Evolutionary conservation across 1,140 invertebrate species (phyloP), one percentile per base, ranked within the genome.

Genomic region (Polypedilum vanderplanki): DNA sequence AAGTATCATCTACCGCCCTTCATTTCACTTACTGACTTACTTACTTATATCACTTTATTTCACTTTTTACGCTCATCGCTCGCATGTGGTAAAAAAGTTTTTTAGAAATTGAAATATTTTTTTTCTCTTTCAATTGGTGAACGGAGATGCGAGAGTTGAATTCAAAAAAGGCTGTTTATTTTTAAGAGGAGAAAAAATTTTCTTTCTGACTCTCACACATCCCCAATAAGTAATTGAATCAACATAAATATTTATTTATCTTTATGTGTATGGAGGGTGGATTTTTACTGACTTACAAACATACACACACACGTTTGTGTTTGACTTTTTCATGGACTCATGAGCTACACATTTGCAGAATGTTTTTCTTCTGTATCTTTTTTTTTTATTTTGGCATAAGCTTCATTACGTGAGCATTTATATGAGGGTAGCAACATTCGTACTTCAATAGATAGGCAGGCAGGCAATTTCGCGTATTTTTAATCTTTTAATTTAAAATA

Each of bases 171-270:
- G 46, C 46, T 57, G 46, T 70, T 70, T 70, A 70, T 70, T 70
- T 70, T 70, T 70, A 18, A 18, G 65, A 22, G 7, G 17, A 67
- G 18, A 67, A 46, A 46, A 46, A 46, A 46, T 46, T 46, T 46
- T 46, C 15, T 46, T 15, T 57, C 24, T 33, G 24, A 33, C 24
- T 33, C 24, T 33, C 24, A 33, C 65, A 9, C 65, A 18, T 20
- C 20, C 24, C 20, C 65, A 70, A 70, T 70, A 70, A 70, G 65
- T 70, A 70, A 70, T 70, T 70, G 65, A 70, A 70, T 70, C 65
- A 70, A 70, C 17, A 70, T 70, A 70, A 70, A 70, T 70, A 70
- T 70, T 70, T 70, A 70, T 70, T 70, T 70, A 70, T 70, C 65
- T 70, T 70, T 70, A 70, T 70, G 18, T 18, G 65, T 20, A 20